Evolutionary conservation across 2,797 vertebrate species (phyloP).

Genomic region (Pelobates cultripes): DNA sequence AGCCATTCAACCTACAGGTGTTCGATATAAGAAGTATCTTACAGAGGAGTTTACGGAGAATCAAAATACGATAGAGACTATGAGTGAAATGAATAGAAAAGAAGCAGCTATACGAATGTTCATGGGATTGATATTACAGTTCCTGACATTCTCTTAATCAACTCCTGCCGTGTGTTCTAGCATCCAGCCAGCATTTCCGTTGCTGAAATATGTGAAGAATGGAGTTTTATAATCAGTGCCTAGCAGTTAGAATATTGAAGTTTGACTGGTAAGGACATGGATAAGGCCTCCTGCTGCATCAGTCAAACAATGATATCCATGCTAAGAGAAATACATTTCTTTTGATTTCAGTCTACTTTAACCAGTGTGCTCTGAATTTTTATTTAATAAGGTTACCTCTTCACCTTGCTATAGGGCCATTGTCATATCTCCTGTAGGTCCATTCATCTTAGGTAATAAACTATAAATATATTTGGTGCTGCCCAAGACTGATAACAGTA

Average conservation of each 20-base stretch:
- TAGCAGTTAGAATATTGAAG: constrained; percentile 45
- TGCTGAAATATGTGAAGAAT: constrained; percentile 34
- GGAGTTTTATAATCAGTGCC: constrained; percentile 44
- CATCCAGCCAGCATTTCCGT: constrained; percentile 45
- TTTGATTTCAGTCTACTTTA: not conserved
- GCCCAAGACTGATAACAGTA: no score
- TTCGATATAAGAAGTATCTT: constrained; percentile 37
- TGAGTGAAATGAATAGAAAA: constrained; percentile 38
- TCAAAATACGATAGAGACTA: constrained; percentile 46
- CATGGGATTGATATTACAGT: constrained; percentile 48
- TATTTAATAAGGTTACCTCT: no score
- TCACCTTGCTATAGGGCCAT: no score
- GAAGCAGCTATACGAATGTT: constrained; percentile 55
- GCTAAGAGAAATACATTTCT: constrained; percentile 4
- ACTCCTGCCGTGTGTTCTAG: constrained; percentile 43
- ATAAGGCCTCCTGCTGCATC: constrained; percentile 32
- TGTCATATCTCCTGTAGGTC: no score
- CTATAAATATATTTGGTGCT: no score
- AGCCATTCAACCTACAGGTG: constrained; percentile 28
- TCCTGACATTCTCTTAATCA: constrained; percentile 6
- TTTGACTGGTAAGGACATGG: constrained; percentile 36
- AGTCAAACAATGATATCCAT: constrained; percentile 20
- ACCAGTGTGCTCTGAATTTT: no score
- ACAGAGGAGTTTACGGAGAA: constrained; percentile 48
- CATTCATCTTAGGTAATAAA: no score